phyloP scores from a whole-genome alignment of 2,797 vertebrate genomes.

The Hipposideros larvatus region DNA sequence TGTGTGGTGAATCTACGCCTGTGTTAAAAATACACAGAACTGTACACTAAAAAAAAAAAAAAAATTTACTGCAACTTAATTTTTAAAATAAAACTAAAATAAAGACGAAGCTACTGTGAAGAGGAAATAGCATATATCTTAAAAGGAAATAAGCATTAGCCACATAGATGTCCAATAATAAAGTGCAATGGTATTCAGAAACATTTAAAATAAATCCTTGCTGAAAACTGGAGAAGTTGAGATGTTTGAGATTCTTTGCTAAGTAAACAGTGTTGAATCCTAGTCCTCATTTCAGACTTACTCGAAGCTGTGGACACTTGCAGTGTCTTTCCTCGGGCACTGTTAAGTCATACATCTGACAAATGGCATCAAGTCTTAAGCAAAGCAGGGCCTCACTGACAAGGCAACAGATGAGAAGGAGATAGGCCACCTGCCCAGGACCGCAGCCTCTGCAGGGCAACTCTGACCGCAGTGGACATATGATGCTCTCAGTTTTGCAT shows the following conservation, averaged over 20 bases:
- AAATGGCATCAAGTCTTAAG: constrained; percentile 75
- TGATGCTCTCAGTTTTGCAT: constrained; percentile 56
- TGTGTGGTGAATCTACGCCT: not conserved
- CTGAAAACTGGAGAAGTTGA: not conserved
- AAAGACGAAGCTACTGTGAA: not conserved
- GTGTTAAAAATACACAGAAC: not conserved
- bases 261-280: not conserved
- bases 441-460: constrained; percentile 44
- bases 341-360: constrained; percentile 71
- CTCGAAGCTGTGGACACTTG: not conserved
- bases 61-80: not conserved
- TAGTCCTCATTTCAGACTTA: not conserved
- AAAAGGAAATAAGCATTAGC: not conserved
- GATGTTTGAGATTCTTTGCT: not conserved
- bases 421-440: not conserved
- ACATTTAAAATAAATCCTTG: not conserved
- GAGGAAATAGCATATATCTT: not conserved
- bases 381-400: constrained; percentile 60
- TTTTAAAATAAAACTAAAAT: not conserved
- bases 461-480: not conserved
- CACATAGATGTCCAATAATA: not conserved
- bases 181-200: not conserved
- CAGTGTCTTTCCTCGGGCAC: constrained; percentile 77
- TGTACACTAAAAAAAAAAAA: not conserved
- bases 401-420: constrained; percentile 66